phyloP scores from a whole-genome alignment of 2,113 vertebrate species.

The Pan paniscus region DNA sequence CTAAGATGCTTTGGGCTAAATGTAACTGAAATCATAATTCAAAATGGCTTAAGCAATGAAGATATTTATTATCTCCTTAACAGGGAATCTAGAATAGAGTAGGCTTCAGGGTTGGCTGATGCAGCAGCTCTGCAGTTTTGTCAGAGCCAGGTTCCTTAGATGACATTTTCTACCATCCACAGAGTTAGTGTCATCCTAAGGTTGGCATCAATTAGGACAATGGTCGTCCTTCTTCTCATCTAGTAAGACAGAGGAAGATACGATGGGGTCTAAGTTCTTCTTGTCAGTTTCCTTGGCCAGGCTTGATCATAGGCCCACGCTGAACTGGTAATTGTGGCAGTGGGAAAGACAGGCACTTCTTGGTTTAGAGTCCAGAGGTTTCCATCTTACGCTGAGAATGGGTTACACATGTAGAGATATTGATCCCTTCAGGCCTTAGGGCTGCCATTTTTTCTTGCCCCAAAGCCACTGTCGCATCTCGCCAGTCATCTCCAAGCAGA shows the following conservation, averaged over 20 bases:
- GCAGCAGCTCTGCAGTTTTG: neutral
- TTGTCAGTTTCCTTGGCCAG: neutral
- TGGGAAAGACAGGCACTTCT: neutral
- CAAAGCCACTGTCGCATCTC: neutral
- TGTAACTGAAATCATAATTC: conserved; percentile 40
- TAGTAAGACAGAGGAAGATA: neutral
- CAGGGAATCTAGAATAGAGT: neutral
- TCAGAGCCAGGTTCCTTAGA: neutral
- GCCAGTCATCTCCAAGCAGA: neutral
- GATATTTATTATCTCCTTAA: neutral
- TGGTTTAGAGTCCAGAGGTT: neutral
- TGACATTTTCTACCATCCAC: neutral
- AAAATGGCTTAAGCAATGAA: conserved; percentile 17
- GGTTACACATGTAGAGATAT: neutral
- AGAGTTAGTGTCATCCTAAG: neutral
- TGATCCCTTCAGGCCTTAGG: neutral
- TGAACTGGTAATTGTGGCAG: neutral
- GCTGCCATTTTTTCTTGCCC: neutral
- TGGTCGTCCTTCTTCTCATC: neutral
- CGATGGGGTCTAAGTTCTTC: neutral
- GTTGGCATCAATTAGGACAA: neutral
- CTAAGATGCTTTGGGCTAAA: neutral
- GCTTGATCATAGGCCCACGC: neutral
- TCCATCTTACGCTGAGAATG: neutral
- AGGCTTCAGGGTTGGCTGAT: neutral